phyloP scores from a whole-genome alignment of 37 sponge, comb jelly and placozoan species.

The Dysidea cf. avara region DNA sequence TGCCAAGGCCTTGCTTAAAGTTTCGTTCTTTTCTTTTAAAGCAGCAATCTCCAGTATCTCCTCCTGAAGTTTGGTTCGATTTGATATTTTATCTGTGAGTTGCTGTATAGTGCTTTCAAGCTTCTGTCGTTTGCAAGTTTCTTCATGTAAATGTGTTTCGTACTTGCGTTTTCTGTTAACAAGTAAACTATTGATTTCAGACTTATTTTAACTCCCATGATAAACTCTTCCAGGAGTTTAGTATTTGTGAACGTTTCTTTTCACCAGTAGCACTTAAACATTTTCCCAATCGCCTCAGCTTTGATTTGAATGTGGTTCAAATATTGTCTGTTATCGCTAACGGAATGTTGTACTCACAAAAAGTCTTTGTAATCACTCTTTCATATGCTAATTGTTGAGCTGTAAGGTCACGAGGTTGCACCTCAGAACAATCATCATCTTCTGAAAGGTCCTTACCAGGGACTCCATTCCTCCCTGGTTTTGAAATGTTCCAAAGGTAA shows the following conservation, averaged over 20 bases:
- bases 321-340: not conserved
- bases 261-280: not conserved
- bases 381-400: not conserved
- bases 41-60: not conserved
- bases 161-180: not conserved
- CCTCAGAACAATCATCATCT: not conserved
- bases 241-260: not conserved
- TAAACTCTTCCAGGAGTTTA: not conserved
- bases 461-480: not conserved
- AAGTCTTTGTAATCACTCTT: constrained; percentile 12
- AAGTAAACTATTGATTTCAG: not conserved
- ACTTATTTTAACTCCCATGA: not conserved
- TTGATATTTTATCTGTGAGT: not conserved
- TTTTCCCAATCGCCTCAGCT: not conserved
- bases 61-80: not conserved
- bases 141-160: not conserved
- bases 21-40: not conserved
- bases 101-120: not conserved
- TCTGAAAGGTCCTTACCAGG: not conserved
- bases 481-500: not conserved
- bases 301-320: not conserved
- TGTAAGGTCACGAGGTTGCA: too few species aligned
- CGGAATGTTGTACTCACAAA: not conserved
- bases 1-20: not conserved
- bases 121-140: not conserved